These are phyloP conservation scores for Heliothis peltigera DNA, from an alignment of 2,888 invertebrate species.

Conservation along the genomic window DNA sequence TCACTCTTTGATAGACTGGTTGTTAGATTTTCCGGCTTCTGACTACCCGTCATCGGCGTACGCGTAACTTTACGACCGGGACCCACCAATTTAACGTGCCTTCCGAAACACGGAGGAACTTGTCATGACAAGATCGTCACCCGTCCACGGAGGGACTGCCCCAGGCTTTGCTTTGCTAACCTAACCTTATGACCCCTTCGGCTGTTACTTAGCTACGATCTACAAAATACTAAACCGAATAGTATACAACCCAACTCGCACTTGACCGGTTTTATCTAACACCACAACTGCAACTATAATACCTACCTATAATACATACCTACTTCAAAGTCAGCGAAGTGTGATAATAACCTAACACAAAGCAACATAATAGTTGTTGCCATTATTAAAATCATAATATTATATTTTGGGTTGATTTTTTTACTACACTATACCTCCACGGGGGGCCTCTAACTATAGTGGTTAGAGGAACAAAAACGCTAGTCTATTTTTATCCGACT, in stretches of 20 bases:
- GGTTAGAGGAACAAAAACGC: background rate
- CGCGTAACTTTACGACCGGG: too few relatives aligned
- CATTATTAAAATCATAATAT: conserved; percentile 53
- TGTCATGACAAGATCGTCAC: too few relatives aligned
- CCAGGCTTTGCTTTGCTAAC: too few relatives aligned
- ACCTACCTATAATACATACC: too few relatives aligned
- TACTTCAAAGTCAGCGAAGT: conserved; percentile 40
- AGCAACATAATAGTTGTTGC: conserved; percentile 18
- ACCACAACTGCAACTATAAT: conserved; percentile 39
- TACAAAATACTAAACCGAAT: background rate
- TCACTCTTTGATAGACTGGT: too few relatives aligned
- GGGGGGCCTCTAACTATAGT: conserved; percentile 33
- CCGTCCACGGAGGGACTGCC: too few relatives aligned
- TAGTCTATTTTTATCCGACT: background rate
- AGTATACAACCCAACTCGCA: background rate
- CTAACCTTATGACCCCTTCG: too few relatives aligned
- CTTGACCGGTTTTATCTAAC: background rate
- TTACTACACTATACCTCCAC: conserved; percentile 23
- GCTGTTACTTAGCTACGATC: too few relatives aligned
- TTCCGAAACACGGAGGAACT: too few relatives aligned
- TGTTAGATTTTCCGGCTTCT: too few relatives aligned
- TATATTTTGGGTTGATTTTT: conserved; percentile 39
- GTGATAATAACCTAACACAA: conserved; percentile 51
- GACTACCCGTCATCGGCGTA: too few relatives aligned
- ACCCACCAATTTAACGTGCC: too few relatives aligned